Conservation (phyloP, 1,140 invertebrate species). For the Penaeus vannamei region DNA sequence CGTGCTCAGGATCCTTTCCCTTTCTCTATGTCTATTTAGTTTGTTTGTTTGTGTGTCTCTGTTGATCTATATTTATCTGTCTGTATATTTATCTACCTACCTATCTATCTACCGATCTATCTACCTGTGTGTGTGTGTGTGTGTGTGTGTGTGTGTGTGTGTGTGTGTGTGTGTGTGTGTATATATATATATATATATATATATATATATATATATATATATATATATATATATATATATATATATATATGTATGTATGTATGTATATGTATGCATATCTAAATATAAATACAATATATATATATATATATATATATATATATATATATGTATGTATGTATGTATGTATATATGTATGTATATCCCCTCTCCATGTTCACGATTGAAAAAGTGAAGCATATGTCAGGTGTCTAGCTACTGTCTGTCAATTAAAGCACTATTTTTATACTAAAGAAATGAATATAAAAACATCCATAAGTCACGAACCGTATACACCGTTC, state of each 20-base stretch:
- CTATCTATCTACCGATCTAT: too few relatives aligned
- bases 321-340: slow-evolving; percentile 7
- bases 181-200: neutral
- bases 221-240: slow-evolving; percentile 28
- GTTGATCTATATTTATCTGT: neutral
- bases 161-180: neutral
- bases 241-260: slow-evolving; percentile 17
- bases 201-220: slow-evolving; percentile 28
- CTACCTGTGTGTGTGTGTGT: neutral
- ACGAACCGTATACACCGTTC: too few relatives aligned
- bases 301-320: neutral
- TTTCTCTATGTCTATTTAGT: slow-evolving; percentile 27
- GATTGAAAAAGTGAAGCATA: too few relatives aligned
- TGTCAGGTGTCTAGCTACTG: too few relatives aligned
- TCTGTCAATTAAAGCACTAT: too few relatives aligned
- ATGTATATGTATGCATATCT: neutral
- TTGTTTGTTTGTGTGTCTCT: neutral
- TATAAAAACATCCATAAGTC: too few relatives aligned
- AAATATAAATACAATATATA: neutral
- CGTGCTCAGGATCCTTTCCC: slow-evolving; percentile 21
- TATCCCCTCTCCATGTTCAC: neutral
- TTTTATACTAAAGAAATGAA: too few relatives aligned
- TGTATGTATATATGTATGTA: slow-evolving; percentile 26
- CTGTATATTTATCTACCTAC: too few relatives aligned
- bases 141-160: neutral